Base-by-base conservation (phyloP, 2,888 invertebrate genomes). In the Hyposoter didymator region DNA sequence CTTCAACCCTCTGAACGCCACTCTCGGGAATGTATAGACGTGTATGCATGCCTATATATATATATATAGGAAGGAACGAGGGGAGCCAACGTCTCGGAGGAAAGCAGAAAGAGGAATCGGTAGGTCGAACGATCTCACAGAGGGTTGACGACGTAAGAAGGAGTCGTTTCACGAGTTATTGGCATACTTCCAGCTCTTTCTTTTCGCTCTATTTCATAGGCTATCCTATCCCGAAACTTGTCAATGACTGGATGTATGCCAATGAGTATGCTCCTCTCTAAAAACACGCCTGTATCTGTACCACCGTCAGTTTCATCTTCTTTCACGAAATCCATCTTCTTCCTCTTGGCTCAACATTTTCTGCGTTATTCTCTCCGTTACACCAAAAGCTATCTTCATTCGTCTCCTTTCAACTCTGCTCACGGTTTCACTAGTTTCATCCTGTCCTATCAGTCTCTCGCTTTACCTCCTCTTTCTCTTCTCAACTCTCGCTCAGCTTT, bases 381-480 rank as follows among this genome's bases (percentile, higher is more conserved):
- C 78, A 62, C 83, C 67, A 52, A 19, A 8, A 55, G 47, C 62
- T 22, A 73, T 67, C 76, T 69, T 64, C 52, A 78, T 73, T 47
- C 84, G 69, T 81, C 74, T 81, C 81, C 69, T 59, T 81, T 74
- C 73, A 49, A 78, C 66, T 82, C 78, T 32, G 28, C 28, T 55
- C 73, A 72, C 73, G 49, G 78, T 74, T 82, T 80, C 72, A 80
- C 86, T 74, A 59, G 80, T 76, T 81, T 81, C 78, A 78, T 76
- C 73, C 66, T 67, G 47, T 28, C 43, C 74, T 74, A 74, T 59
- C 52, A 73, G 55, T 73, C 73, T 28, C 28, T 47, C 19, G 22
- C 43, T 39, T 22, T 12, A 19, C 66, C 70, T 28, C 45, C 39
- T 59, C 17, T 28, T 45, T n/a, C 72, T 49, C 82, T 75, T 76